Evolutionary conservation across 1,140 invertebrate species (phyloP).

Genomic region (Drosophila sp.): DNA sequence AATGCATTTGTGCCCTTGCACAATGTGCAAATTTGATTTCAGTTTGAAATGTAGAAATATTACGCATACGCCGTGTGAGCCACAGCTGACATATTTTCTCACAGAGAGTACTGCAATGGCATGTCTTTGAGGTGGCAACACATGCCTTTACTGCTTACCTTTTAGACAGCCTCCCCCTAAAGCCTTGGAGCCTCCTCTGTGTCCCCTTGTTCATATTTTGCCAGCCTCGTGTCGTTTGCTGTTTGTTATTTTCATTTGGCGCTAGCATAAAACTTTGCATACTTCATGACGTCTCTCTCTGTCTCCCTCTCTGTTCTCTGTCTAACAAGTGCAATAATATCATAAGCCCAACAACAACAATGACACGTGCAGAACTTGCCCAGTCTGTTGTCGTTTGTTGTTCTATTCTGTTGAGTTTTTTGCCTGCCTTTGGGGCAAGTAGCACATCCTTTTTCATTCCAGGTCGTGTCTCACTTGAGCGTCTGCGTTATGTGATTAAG

Average conservation of each 20-base stretch:
- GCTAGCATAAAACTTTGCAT: conserved; percentile 80
- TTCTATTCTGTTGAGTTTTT: conserved; percentile 38
- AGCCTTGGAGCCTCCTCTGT: background rate
- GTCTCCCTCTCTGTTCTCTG: background rate
- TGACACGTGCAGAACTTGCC: conserved; percentile 45
- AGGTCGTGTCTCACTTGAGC: conserved; percentile 36
- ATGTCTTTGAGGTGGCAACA: conserved; percentile 61
- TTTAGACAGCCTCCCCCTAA: background rate
- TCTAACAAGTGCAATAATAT: conserved; percentile 79
- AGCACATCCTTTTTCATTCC: conserved; percentile 23
- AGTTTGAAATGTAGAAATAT: conserved; percentile 64
- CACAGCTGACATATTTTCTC: conserved; percentile 73
- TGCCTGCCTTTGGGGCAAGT: conserved; percentile 35
- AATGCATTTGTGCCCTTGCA: conserved; percentile 66
- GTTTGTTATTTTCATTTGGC: conserved; percentile 77
- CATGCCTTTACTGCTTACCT: conserved; percentile 52
- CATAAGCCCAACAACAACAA: conserved; percentile 66
- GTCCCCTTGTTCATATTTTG: background rate
- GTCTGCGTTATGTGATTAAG: conserved; percentile 78
- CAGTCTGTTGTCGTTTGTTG: conserved; percentile 49
- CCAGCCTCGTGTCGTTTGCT: conserved; percentile 36
- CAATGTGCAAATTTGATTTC: conserved; percentile 78
- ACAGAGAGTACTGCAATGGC: conserved; percentile 43
- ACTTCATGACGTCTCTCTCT: conserved; percentile 62
- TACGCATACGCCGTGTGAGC: conserved; percentile 64